Evolutionary conservation across 2,797 vertebrate genomes (phyloP), one percentile per base, ranked within the genome.

Genomic region (Crocidura indochinensis): DNA sequence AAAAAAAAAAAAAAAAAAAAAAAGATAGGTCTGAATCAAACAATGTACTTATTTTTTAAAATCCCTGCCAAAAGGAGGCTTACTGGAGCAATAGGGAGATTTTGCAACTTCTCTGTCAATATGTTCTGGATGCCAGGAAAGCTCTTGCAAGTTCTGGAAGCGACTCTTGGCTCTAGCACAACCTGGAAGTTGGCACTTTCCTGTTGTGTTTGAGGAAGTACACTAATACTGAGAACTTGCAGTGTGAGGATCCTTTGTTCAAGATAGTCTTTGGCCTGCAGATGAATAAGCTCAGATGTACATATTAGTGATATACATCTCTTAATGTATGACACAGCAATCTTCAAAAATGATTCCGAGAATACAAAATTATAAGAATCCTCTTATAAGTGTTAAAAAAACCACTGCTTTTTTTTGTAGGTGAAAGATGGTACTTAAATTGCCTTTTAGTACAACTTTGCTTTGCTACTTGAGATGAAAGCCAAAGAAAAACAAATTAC

Each of bases 1-100:
- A n/a, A n/a, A n/a, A n/a, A n/a, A n/a, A n/a, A n/a, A n/a, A n/a
- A n/a, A n/a, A n/a, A n/a, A n/a, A n/a, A n/a, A n/a, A n/a, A n/a
- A n/a, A n/a, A n/a, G n/a, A n/a, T n/a, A n/a, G n/a, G n/a, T n/a
- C n/a, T n/a, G n/a, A 38, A 51, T 92, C 29, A 47, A 74, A 72
- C 53, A 65, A 65, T 67, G 9, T 87, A 85, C 29, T 90, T 90
- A 72, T 80, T 91, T 72, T 80, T 91, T 78, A 85, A 91, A 91
- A 78, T 71, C 49, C 17, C n/a, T 71, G 65, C 87, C 75, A 86
- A 60, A 31, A 79, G 77, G 53, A 92, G 24, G 29, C 85, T 84
- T 68, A 20, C 44, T 60, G 82, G 89, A 88, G 76, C 88, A 68
- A 64, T 27, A 62, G 1, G 53, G 51, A 10, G 26, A 67, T 53